A percentile compares a stretch with the other conserved stretches of the same genome.
Evolutionary conservation across 2,888 invertebrate genomes (phyloP).

Genomic region (Drosophila kambysellisi): DNA sequence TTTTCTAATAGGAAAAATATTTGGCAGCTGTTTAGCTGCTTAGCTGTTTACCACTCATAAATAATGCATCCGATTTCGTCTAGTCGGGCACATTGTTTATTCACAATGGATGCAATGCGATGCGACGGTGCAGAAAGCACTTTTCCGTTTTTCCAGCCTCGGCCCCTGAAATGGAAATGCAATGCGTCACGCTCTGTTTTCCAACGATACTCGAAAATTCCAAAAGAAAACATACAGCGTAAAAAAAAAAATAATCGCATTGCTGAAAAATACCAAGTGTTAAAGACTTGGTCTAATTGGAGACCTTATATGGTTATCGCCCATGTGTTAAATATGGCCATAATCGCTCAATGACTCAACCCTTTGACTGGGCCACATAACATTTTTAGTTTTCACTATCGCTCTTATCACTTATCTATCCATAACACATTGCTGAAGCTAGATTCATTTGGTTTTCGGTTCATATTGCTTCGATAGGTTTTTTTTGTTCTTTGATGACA

Average conservation of each 20-base stretch:
- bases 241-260: background rate
- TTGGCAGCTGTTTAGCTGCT: conserved; percentile 2
- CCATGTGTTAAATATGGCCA: conserved; percentile 1
- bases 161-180: conserved; percentile 55
- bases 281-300: background rate
- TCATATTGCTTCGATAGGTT: background rate
- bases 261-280: background rate
- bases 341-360: conserved; percentile 18
- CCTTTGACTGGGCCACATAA: background rate
- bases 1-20: background rate
- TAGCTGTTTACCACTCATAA: conserved; percentile 27
- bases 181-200: conserved; percentile 68
- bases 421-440: background rate
- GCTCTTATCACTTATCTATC: background rate
- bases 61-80: conserved; percentile 33
- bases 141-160: conserved; percentile 48
- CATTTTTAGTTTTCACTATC: conserved; percentile 4
- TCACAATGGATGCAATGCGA: conserved; percentile 19
- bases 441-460: background rate
- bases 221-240: background rate
- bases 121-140: conserved; percentile 33
- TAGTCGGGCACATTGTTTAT: conserved; percentile 9
- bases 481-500: background rate
- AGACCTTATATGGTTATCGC: conserved; percentile 7
- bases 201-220: conserved; percentile 22